Evolutionary conservation across 2,797 vertebrate genomes (phyloP).

Genomic region (Darevskia nairensis): DNA sequence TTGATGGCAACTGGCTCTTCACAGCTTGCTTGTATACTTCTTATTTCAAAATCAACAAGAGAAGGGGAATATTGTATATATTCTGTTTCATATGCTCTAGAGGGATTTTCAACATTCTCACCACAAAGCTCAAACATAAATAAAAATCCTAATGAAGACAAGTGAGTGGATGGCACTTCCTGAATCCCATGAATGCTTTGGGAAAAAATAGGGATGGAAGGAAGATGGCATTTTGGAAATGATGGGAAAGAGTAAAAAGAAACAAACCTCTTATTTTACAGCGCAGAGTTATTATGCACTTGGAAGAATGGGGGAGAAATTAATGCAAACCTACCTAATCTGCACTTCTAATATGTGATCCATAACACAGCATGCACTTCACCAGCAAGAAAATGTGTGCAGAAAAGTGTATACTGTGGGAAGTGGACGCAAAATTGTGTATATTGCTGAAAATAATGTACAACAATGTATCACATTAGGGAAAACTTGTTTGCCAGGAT

Average conservation of each 20-base stretch:
- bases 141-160: not conserved
- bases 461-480: no score
- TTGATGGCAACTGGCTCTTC: not conserved
- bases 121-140: not conserved
- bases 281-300: not conserved
- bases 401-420: no score
- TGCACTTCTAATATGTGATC: no score
- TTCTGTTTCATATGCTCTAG: not conserved
- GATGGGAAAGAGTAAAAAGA: not conserved
- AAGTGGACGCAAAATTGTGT: no score
- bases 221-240: not conserved
- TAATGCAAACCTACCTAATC: no score
- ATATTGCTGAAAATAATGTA: no score
- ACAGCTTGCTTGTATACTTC: slow-evolving; percentile 22
- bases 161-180: not conserved
- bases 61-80: slow-evolving; percentile 24
- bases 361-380: no score
- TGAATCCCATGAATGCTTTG: not conserved
- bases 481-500: no score
- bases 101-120: not conserved
- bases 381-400: no score
- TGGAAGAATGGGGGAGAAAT: no score
- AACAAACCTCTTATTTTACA: not conserved
- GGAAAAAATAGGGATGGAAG: not conserved
- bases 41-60: slow-evolving; percentile 33